Evolutionary conservation across 2,113 vertebrate genomes (phyloP).

Genomic region (Anolis carolinensis): DNA sequence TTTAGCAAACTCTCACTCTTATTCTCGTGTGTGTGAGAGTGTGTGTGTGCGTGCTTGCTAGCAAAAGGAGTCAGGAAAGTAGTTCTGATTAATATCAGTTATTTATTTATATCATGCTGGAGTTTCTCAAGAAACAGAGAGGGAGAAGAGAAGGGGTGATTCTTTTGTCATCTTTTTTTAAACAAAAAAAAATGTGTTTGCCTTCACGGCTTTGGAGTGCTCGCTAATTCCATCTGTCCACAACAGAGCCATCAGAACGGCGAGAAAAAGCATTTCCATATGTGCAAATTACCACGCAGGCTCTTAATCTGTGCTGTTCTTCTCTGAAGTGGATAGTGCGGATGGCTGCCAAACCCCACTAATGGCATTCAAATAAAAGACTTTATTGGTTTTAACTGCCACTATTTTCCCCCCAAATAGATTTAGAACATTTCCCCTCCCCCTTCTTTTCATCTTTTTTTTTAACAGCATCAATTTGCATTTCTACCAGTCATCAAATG

Average conservation of each 20-base stretch:
- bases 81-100: constrained; percentile 43
- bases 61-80: constrained; percentile 12
- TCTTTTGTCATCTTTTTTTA: constrained; percentile 56
- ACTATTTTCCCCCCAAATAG: constrained; percentile 51
- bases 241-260: constrained; percentile 89
- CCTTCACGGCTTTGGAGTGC: constrained; percentile 94
- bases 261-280: constrained; percentile 98
- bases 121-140: constrained; percentile 47
- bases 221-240: constrained; percentile 98
- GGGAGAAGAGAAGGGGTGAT: background rate
- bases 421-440: constrained; percentile 2
- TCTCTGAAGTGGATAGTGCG: constrained; percentile 84
- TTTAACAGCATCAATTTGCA: constrained; percentile 50
- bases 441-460: constrained; percentile 43
- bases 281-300: constrained; percentile 95
- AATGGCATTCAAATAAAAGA: constrained; percentile 85
- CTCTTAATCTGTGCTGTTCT: constrained; percentile 83
- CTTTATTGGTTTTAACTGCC: constrained; percentile 75
- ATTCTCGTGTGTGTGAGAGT: too few species aligned
- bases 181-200: constrained; percentile 87
- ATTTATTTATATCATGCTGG: constrained; percentile 61
- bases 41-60: too few species aligned
- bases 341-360: constrained; percentile 85
- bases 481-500: constrained; percentile 48
- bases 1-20: too few species aligned